Conservation (phyloP, 2,113 vertebrate species). For the Pogonocichla stellata region DNA sequence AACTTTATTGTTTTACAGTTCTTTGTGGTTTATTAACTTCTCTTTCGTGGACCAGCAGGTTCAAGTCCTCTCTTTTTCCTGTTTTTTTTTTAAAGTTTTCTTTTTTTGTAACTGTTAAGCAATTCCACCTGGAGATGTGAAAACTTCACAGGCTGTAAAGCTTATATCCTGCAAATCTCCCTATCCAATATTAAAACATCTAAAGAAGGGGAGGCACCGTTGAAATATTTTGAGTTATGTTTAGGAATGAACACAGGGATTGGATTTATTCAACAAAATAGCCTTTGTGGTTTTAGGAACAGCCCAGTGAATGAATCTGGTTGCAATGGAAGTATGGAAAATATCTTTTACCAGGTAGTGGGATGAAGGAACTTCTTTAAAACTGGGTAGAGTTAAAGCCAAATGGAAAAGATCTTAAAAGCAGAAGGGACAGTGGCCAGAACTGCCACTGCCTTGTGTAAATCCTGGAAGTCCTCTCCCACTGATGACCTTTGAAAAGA, state of each 20-base stretch:
- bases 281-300: neutral
- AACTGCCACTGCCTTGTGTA: neutral
- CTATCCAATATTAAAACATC: conserved; percentile 36
- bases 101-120: conserved; percentile 32
- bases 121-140: conserved; percentile 56
- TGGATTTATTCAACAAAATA: neutral
- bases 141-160: conserved; percentile 57
- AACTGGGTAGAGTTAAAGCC: neutral
- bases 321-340: neutral
- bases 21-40: neutral
- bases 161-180: conserved; percentile 52
- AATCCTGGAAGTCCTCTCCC: neutral
- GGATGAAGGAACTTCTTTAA: neutral
- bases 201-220: neutral
- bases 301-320: neutral
- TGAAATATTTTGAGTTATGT: conserved; percentile 15
- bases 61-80: neutral
- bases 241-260: conserved; percentile 2
- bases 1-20: neutral
- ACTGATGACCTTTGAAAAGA: conserved; percentile 6
- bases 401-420: neutral
- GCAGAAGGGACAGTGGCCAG: neutral
- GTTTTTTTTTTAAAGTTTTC: neutral
- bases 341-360: neutral
- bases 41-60: neutral